Conservation (phyloP, 2,797 vertebrate species). For the Triplophysa bombifrons region DNA sequence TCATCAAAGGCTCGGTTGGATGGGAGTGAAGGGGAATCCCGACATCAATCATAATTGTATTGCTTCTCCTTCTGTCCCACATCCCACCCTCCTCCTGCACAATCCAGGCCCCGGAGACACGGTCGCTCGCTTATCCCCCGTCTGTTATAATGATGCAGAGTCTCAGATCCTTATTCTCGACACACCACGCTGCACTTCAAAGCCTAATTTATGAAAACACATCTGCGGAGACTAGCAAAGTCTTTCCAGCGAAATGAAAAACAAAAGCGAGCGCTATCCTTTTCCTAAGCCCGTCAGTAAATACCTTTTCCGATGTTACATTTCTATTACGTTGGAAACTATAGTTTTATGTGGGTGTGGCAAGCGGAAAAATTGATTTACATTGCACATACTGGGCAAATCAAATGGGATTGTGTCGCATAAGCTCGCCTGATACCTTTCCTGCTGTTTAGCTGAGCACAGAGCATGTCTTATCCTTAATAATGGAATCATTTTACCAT, state of each 20-base stretch:
- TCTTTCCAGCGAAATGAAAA: conserved; percentile 36
- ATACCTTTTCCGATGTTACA: neutral
- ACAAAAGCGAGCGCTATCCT: conserved; percentile 8
- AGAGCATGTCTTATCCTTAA: neutral
- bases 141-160: conserved; percentile 45
- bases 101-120: conserved; percentile 25
- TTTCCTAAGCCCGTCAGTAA: conserved; percentile 19
- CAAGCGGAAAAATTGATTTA: conserved; percentile 5
- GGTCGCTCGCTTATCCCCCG: conserved; percentile 15
- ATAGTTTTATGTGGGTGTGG: conserved; percentile 6
- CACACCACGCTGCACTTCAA: conserved; percentile 37
- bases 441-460: conserved; percentile 2
- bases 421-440: neutral
- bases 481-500: conserved; percentile 1
- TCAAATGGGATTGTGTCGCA: neutral
- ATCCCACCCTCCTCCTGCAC: conserved; percentile 21
- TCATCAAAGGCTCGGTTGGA: conserved; percentile 60
- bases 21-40: conserved; percentile 42
- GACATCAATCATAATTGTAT: conserved; percentile 53
- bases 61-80: conserved; percentile 37
- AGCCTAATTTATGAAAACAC: conserved; percentile 34
- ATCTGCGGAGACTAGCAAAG: conserved; percentile 25
- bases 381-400: neutral
- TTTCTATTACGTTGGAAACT: neutral
- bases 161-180: conserved; percentile 40